Conservation (phyloP, 1,140 invertebrate genomes). For the Hypsibius dujardini region DNA sequence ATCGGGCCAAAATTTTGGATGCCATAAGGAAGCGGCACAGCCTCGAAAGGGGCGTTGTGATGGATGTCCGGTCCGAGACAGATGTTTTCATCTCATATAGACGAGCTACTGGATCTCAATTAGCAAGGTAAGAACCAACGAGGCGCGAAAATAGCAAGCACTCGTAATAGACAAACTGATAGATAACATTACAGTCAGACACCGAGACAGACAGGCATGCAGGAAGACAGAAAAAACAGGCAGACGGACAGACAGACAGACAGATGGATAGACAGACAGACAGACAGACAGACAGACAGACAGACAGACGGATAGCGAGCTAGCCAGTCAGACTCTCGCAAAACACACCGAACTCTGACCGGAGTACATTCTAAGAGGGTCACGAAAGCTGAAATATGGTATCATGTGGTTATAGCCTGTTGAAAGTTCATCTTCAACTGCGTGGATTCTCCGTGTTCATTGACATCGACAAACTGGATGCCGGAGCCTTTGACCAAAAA, state of each 20-base stretch:
- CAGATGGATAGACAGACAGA: too few relatives aligned
- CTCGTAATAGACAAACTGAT: too few relatives aligned
- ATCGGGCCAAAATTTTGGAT: constrained; percentile 69
- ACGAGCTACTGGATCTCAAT: constrained; percentile 87
- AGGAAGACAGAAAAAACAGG: too few relatives aligned
- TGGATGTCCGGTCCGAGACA: constrained; percentile 14
- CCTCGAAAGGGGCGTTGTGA: constrained; percentile 20
- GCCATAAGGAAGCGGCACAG: constrained; percentile 52
- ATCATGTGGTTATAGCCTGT: constrained; percentile 38
- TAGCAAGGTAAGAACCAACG: constrained; percentile 52
- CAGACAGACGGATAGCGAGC: too few relatives aligned
- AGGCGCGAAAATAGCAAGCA: constrained; percentile 9
- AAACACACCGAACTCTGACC: too few relatives aligned
- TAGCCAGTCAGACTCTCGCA: too few relatives aligned
- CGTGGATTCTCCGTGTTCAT: constrained; percentile 85
- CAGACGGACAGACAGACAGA: too few relatives aligned
- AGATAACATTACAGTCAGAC: too few relatives aligned
- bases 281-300: too few relatives aligned
- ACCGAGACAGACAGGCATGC: too few relatives aligned
- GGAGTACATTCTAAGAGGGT: too few relatives aligned
- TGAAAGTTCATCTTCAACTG: constrained; percentile 77
- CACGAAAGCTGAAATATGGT: not conserved
- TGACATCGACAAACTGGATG: constrained; percentile 79
- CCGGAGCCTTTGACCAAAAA: constrained; percentile 97
- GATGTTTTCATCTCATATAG: constrained; percentile 98